Base-by-base conservation (phyloP, 92 coral and sea anemone species). In the Siderastrea siderea region DNA sequence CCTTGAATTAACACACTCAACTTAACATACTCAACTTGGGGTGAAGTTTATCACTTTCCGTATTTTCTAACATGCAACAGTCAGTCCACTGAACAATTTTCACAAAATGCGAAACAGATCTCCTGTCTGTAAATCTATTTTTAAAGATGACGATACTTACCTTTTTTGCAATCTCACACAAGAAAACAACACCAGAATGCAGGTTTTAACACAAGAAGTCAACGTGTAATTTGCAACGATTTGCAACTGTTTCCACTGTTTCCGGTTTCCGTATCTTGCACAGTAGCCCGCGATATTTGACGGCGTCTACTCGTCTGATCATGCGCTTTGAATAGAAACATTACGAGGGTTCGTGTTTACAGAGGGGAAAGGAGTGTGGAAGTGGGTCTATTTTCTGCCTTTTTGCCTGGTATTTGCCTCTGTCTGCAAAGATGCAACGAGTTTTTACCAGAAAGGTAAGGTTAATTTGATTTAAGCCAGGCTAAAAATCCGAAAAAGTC, bases 351-450 rank as follows among this genome's bases (percentile, higher is more conserved):
- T 58, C 2, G 10, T 53, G 6, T 52, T 52, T 52, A 52, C 2
- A 53, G 6, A 53, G 15, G 74, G 13, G 5, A 48, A 26, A 6
- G 43, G 71, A 52, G 50, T 12, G 63, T 26, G 5, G 2, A 14
- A 63, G 46, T 44, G 19, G 74, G 5, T 17, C 45, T 7, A 67
- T 63, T 50, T 65, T 74, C 26, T 64, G 72, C 86, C 78, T 43
- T 80, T 81, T 46, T 58, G 8, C 58, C 71, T 84, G 87, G 81
- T 84, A 74, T 38, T 73, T 74, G 12, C 65, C 74, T 74, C 80
- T 64, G 80, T 84, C 87, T 84, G 87, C 77, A 81, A 90, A 92
- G 83, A 94, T 94, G 97, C 97, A 94, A 81, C 89, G 97, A 71
- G 87, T 89, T 59, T 92, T 92, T 80, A 19, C 91, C 88, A 89